Percentiles rank a stretch among this genome's conserved stretches.
Conservation (phyloP, 2,888 invertebrate genomes). For the Epinotia ramella region DNA sequence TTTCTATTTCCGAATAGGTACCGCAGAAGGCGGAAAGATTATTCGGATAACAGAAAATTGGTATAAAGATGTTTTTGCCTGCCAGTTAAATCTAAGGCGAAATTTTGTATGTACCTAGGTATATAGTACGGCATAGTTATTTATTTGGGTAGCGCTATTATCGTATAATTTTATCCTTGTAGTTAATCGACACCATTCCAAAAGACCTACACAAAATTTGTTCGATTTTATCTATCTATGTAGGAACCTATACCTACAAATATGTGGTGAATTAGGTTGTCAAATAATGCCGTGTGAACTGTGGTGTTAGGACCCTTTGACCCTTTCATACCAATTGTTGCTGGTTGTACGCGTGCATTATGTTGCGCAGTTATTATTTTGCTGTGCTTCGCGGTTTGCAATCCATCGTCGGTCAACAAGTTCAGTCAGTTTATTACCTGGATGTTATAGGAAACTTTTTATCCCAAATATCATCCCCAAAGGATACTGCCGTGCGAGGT, state of each 20-base stretch:
- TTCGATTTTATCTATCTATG: too few species aligned
- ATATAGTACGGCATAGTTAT: not conserved
- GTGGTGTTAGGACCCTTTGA: constrained; percentile 13
- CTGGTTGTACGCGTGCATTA: not conserved
- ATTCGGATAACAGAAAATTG: too few species aligned
- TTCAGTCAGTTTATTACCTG: too few species aligned
- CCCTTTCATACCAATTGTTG: constrained; percentile 8
- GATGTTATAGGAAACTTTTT: too few species aligned
- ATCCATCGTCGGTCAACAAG: not conserved
- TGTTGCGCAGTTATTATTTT: constrained; percentile 5
- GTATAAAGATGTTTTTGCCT: constrained; percentile 11
- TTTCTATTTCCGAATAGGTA: too few species aligned
- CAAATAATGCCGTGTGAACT: constrained; percentile 34
- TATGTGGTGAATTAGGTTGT: not conserved
- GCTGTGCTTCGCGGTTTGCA: constrained; percentile 8
- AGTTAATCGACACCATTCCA: not conserved
- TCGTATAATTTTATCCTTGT: not conserved
- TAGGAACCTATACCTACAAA: too few species aligned
- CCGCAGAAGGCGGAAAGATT: too few species aligned
- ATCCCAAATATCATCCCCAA: too few species aligned
- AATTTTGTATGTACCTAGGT: not conserved
- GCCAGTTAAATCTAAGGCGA: too few species aligned
- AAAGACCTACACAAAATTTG: not conserved
- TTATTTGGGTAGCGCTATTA: not conserved
- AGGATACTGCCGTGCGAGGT: too few species aligned